Evolutionary conservation across 2,113 vertebrate species (phyloP).

Genomic region (Benitochromis conjunctus): DNA sequence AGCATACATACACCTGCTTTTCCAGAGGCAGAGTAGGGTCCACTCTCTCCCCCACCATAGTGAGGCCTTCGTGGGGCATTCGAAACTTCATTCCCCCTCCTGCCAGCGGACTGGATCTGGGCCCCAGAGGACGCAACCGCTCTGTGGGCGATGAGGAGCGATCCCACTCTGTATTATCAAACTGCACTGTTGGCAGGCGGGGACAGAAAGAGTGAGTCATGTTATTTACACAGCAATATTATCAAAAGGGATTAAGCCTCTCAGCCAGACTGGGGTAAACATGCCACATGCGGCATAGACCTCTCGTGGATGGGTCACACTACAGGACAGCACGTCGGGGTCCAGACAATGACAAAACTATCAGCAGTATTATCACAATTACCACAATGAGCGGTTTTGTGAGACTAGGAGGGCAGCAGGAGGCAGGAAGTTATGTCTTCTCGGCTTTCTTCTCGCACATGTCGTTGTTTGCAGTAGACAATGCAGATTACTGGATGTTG

Average conservation of each 20-base stretch:
- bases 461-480: background rate
- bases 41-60: slow-evolving; percentile 85
- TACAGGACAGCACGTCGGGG: background rate
- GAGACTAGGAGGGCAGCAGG: background rate
- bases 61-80: slow-evolving; percentile 80
- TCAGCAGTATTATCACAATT: slow-evolving; percentile 9
- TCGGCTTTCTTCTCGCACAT: background rate
- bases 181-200: slow-evolving; percentile 78
- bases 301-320: background rate
- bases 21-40: slow-evolving; percentile 89
- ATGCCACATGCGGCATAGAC: background rate
- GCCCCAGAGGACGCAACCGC: slow-evolving; percentile 71
- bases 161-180: slow-evolving; percentile 84
- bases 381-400: background rate
- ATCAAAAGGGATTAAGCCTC: slow-evolving; percentile 39
- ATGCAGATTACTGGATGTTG: background rate
- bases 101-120: slow-evolving; percentile 77
- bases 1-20: slow-evolving; percentile 90
- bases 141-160: slow-evolving; percentile 82
- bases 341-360: slow-evolving; percentile 3
- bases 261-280: slow-evolving; percentile 29
- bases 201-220: slow-evolving; percentile 33
- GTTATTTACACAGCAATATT: slow-evolving; percentile 21
- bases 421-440: background rate
- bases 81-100: slow-evolving; percentile 84